A percentile compares a stretch with the other conserved stretches of the same genome.
Conservation (phyloP, 2,113 vertebrate genomes). For the Zonotrichia leucophrys region DNA sequence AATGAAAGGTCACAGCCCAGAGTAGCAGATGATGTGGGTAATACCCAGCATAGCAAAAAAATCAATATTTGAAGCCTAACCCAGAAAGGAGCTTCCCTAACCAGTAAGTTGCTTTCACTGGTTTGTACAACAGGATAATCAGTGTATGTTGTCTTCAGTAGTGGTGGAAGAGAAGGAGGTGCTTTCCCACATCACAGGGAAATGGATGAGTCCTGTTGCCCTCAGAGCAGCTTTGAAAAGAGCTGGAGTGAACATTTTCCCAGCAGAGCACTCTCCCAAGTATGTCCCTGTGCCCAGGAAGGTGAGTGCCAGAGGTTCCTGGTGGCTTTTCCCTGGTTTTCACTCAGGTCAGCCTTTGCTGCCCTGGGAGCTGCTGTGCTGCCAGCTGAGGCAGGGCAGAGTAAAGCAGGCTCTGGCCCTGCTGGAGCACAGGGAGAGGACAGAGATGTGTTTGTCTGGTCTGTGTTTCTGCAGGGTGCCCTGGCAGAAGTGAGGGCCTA, state of each 20-base stretch:
- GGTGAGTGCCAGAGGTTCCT: constrained; percentile 51
- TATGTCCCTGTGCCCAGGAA: constrained; percentile 77
- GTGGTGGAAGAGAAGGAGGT: constrained; percentile 42
- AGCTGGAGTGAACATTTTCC: constrained; percentile 88
- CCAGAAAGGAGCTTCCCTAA: neutral
- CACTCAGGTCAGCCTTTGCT: neutral
- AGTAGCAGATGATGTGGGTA: neutral
- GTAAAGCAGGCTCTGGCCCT: neutral
- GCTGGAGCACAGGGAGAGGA: neutral
- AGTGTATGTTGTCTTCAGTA: constrained; percentile 79
- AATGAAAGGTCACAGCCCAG: neutral
- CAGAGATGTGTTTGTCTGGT: fast-evolving
- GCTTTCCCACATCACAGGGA: neutral
- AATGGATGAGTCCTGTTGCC: constrained; percentile 58
- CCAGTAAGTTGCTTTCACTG: neutral
- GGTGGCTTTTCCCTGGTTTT: fast-evolving
- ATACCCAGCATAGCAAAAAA: neutral
- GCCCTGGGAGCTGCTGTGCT: neutral
- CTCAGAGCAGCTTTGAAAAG: constrained; percentile 78
- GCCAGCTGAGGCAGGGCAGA: neutral
- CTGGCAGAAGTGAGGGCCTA: constrained; percentile 79
- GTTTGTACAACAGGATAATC: constrained; percentile 72
- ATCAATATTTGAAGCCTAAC: neutral
- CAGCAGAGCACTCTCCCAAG: constrained; percentile 75
- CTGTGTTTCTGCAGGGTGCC: constrained; percentile 67